Evolutionary conservation across 2,888 invertebrate species (phyloP), one percentile per base, ranked within the genome.

Genomic region (Heliconius charithonia): DNA sequence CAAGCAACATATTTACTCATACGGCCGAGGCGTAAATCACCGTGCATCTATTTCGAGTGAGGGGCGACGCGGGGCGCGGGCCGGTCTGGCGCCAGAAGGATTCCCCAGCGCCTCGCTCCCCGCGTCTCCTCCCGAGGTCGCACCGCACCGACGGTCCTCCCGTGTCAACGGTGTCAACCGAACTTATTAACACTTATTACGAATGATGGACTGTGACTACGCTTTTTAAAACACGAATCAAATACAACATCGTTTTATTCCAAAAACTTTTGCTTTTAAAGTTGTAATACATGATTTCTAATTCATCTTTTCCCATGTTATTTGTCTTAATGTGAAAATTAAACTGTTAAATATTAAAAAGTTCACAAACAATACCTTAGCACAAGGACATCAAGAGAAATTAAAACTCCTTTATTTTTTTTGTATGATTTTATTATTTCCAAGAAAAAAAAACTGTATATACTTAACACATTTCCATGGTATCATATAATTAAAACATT

Each of bases 11-110:
- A 92, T 93, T 93, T 93, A 93, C 93, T 93, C 92, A 93, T 93
- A 93, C 90, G 92, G 89, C 90, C 87, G 93, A 92, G 93, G 94
- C 94, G 94, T 94, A 94, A 94, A 94, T 94, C 94, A 93, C 93
- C 91, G 93, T 92, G 92, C 92, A 91, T 94, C 94, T 94, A 93
- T 94, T 93, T 94, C 89, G 92, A 93, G 93, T 91, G 91, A 81
- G 82, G 76, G 71, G 93, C 51, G 89, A 88, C 85, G 89, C 82
- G 90, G 91, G 89, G 91, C 85, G 89, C 82, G 90, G 91, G 94
- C 89, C 95, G 93, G 94, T 94, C 95, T 95, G 95, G 95, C 95
- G 95, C 95, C 95, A 95, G 92, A 93, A 94, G 95, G 95, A 95
- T 95, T 95, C 95, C 95, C 95, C 95, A 93, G 93, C 94, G 92